Evolutionary conservation across 92 coral and sea anemone species (phyloP).

Genomic region (Paragorgia papillata): DNA sequence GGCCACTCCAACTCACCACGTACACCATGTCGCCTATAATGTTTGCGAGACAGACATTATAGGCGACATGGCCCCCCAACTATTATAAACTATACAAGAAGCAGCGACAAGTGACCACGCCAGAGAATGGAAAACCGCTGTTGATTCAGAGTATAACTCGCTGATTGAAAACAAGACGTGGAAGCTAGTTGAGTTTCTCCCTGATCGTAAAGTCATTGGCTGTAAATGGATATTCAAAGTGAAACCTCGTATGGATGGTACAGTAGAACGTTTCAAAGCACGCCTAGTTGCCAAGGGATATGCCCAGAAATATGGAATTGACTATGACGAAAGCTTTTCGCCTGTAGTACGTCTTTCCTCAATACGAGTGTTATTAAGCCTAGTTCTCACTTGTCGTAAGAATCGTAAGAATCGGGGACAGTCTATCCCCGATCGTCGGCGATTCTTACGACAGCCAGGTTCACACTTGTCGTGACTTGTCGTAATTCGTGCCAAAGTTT

Average conservation of each 20-base stretch:
- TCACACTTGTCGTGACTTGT: too few relatives aligned
- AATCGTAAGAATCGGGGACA: too few relatives aligned
- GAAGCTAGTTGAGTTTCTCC: conserved; percentile 50
- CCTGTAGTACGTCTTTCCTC: conserved; percentile 62
- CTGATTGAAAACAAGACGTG: conserved; percentile 52
- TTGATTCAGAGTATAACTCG: conserved; percentile 50
- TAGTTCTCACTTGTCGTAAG: too few relatives aligned
- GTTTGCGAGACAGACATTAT: conserved; percentile 44
- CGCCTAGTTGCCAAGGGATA: conserved; percentile 60
- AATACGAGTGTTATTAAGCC: conserved; percentile 31
- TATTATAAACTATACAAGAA: conserved; percentile 49
- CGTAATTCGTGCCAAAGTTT: too few relatives aligned
- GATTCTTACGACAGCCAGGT: too few relatives aligned
- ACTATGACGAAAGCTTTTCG: conserved; percentile 50
- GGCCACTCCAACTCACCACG: conserved; percentile 13
- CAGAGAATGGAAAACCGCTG: conserved; percentile 52
- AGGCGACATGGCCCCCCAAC: too few relatives aligned
- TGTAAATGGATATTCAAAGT: conserved; percentile 51
- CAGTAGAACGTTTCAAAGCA: conserved; percentile 54
- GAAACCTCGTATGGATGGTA: conserved; percentile 46
- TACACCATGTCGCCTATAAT: conserved; percentile 47
- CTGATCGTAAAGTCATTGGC: conserved; percentile 47
- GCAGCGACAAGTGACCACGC: conserved; percentile 31
- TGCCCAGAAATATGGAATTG: conserved; percentile 57
- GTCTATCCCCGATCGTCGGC: too few relatives aligned